Base-by-base conservation (phyloP, 2,797 vertebrate species). In the Parauchenoglanis ngamensis region DNA sequence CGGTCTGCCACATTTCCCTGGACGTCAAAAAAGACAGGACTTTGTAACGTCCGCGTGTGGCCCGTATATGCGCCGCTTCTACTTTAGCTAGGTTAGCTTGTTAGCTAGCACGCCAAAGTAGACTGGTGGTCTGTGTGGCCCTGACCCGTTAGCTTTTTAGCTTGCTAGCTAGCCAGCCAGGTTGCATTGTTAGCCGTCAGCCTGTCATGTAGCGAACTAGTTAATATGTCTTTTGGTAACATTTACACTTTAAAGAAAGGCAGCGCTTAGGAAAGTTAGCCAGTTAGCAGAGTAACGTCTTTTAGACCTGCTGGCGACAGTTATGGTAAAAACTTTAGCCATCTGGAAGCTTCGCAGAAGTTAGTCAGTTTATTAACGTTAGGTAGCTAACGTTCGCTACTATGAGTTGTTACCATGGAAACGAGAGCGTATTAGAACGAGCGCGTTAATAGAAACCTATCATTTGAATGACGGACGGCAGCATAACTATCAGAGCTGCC, bases 51-150 rank as follows among this genome's bases (percentile, higher is more conserved):
- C 56, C 78, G 84, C 35, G 25, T 21, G 40, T 52, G 63, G 76
- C 57, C n/a, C 12, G 54, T 35, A 35, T 3, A 11, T 12, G 31
- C 2, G 4, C 12, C n/a, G 31, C 21, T 28, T 28, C 2, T 77
- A 28, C 25, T 28, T 57, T 57, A 57, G 56, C 78, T 28, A 82
- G 40, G 23, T 46, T 81, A 81, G 78, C 78, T 10, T 3, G 28
- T 56, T 54, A 93, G 91, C 90, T 92, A 86, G 78, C 87, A 57
- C 21, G 54, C 67, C 67, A 23, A 75, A 85, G 86, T 90, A 68
- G 28, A 35, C 35, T 35, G 54, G 3, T 77, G 57, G 25, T 46
- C 8, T 17, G 52, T 52, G 52, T 44, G 84, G 57, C 54, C 31
- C 40, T 63, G 56, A 77, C 28, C 21, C 25, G 17, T 49, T 35